Evolutionary conservation across 2,797 vertebrate species (phyloP).

Genomic region (Phoebastria nigripes): DNA sequence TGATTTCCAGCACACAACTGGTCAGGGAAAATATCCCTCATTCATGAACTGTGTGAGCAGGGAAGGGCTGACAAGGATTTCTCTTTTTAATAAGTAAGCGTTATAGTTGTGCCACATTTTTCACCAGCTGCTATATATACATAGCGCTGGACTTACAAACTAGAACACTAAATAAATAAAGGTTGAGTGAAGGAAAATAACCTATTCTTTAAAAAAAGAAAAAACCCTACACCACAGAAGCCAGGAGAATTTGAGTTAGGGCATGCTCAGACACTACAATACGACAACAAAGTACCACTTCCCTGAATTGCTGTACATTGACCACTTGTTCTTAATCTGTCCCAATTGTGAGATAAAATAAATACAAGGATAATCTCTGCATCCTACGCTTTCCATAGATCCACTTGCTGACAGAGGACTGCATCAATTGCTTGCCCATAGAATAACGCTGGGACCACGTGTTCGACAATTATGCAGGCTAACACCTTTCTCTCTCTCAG

Average conservation of each 20-base stretch:
- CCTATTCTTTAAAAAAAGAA: not conserved
- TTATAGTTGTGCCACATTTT: not conserved
- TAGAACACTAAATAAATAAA: not conserved
- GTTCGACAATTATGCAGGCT: not conserved
- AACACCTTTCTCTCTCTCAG: not conserved
- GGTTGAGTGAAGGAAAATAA: not conserved
- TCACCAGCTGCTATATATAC: fast-evolving
- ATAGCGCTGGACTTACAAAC: not conserved
- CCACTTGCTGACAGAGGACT: slow-evolving; percentile 1
- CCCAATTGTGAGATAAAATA: not conserved
- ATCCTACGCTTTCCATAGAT: not conserved
- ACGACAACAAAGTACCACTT: slow-evolving; percentile 11
- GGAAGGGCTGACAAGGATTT: not conserved
- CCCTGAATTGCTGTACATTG: not conserved
- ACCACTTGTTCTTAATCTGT: slow-evolving; percentile 33
- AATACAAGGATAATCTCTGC: not conserved
- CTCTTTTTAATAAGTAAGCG: not conserved
- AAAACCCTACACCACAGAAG: not conserved
- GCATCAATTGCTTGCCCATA: not conserved
- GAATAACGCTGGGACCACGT: not conserved
- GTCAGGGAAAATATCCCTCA: not conserved
- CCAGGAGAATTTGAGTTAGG: not conserved
- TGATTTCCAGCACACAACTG: not conserved
- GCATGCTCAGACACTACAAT: not conserved
- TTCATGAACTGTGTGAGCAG: not conserved